Evolutionary conservation across 2,113 vertebrate species (phyloP).

Genomic region (Megaptera novaeangliae): DNA sequence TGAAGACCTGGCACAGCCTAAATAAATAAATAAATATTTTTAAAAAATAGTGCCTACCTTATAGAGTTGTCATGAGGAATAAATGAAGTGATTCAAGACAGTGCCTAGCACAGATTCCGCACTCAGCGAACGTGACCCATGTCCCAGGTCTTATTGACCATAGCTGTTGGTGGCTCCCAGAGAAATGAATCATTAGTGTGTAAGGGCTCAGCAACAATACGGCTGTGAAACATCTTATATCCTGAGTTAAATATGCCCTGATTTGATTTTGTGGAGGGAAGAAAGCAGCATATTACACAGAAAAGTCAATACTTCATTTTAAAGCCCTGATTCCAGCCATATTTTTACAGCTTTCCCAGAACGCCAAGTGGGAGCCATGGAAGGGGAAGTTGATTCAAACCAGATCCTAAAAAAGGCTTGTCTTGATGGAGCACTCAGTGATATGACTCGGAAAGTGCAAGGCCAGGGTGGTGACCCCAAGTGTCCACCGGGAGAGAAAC

Average conservation of each 20-base stretch:
- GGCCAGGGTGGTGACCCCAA: neutral
- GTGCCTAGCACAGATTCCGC: too few relatives aligned
- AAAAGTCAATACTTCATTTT: neutral
- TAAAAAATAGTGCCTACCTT: neutral
- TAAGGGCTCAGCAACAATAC: neutral
- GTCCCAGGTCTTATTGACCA: neutral
- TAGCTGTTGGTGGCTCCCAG: neutral
- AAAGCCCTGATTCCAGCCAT: neutral
- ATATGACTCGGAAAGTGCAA: slow-evolving; percentile 20
- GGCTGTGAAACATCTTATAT: neutral
- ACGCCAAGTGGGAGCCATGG: neutral
- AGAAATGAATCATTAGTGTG: neutral
- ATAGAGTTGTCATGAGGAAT: neutral
- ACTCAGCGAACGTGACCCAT: neutral
- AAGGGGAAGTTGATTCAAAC: slow-evolving; percentile 46
- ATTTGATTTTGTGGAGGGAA: neutral
- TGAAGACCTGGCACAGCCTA: too few relatives aligned
- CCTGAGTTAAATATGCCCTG: neutral
- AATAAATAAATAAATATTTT: too few relatives aligned
- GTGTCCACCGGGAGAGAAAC: slow-evolving; percentile 27
- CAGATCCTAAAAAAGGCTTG: neutral
- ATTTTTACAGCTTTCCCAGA: slow-evolving; percentile 1
- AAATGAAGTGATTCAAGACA: neutral
- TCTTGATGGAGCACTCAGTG: neutral
- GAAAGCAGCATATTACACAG: neutral